These are phyloP conservation scores for Menidia menidia DNA, from an alignment of 2,797 vertebrate species.

Conservation along the genomic window DNA sequence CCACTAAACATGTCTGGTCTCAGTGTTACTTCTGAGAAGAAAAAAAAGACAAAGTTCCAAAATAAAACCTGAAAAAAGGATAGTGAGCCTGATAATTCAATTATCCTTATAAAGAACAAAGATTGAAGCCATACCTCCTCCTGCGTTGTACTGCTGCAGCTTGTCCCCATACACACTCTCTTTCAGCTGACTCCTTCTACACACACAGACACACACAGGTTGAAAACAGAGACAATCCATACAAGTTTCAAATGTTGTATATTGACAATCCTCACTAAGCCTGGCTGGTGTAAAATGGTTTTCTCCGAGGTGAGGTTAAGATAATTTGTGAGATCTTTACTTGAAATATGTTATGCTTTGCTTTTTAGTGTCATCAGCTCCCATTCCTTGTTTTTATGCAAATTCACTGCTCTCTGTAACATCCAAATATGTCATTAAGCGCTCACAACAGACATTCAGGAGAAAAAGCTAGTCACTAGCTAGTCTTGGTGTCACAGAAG, in stretches of 20 bases:
- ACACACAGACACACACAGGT: slow-evolving; percentile 7
- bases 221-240: slow-evolving; percentile 16
- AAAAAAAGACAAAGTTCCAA: background rate
- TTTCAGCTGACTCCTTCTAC: slow-evolving; percentile 90
- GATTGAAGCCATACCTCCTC: slow-evolving; percentile 81
- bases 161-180: slow-evolving; percentile 94
- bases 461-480: slow-evolving; percentile 12
- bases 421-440: slow-evolving; percentile 34
- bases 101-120: background rate
- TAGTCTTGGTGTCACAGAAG: slow-evolving; percentile 18
- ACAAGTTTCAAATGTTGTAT: slow-evolving; percentile 30
- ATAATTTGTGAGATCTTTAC: slow-evolving; percentile 41
- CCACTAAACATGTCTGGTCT: slow-evolving; percentile 79
- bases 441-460: slow-evolving; percentile 15
- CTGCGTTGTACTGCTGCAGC: slow-evolving; percentile 93
- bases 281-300: slow-evolving; percentile 36
- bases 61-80: background rate
- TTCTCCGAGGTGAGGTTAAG: slow-evolving; percentile 8
- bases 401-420: slow-evolving; percentile 12
- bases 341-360: slow-evolving; percentile 34
- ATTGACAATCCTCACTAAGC: slow-evolving; percentile 49
- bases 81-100: background rate
- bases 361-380: slow-evolving; percentile 34
- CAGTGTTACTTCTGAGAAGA: slow-evolving; percentile 71
- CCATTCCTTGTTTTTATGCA: slow-evolving; percentile 33